These are phyloP conservation scores for Mergus octosetaceus DNA, from an alignment of 2,797 vertebrate genomes.

Conservation along the genomic window DNA sequence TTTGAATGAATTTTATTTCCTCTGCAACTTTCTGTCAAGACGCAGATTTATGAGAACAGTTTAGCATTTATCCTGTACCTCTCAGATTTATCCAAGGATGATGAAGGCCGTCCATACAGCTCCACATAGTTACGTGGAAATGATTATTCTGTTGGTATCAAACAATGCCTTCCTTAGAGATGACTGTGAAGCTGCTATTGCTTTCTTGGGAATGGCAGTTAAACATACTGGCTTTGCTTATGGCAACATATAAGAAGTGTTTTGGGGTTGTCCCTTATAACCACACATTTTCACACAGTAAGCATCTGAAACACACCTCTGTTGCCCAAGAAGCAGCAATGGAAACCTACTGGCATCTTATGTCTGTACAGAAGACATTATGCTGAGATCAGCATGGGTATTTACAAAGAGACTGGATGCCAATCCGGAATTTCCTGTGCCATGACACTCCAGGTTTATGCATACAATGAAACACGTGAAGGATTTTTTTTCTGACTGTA, in stretches of 20 bases:
- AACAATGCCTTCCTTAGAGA: not conserved
- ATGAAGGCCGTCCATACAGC: not conserved
- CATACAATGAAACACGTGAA: not conserved
- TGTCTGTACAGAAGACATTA: not conserved
- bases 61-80: not conserved
- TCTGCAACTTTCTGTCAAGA: not conserved
- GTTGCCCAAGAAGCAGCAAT: not conserved
- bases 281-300: not conserved
- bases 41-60: fast-evolving
- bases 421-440: not conserved
- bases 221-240: not conserved
- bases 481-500: not conserved
- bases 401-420: not conserved
- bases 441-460: not conserved
- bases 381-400: not conserved
- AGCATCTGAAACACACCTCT: not conserved
- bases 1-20: not conserved
- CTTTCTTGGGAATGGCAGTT: not conserved
- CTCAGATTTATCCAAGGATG: not conserved
- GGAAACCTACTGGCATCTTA: not conserved
- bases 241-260: not conserved
- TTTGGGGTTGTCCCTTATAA: not conserved
- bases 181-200: not conserved
- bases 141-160: not conserved
- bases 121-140: not conserved